Conservation (phyloP, 2,888 invertebrate species). For the Panorpa germanica region DNA sequence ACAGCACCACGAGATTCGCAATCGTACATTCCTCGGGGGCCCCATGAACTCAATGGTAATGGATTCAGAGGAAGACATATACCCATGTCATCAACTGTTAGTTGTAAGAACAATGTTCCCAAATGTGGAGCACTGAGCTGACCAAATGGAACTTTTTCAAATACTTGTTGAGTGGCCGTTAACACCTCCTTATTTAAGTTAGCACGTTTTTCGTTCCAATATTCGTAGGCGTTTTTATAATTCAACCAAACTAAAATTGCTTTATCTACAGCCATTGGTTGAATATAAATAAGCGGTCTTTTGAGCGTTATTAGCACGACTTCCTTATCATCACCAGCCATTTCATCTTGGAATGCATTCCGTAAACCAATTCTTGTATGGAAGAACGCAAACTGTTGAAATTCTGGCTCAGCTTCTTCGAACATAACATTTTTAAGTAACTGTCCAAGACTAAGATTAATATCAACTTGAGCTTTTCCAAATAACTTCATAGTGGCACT, state of each 20-base stretch:
- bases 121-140: conserved; percentile 64
- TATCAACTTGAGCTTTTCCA: conserved; percentile 74
- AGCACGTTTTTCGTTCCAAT: conserved; percentile 93
- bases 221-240: conserved; percentile 98
- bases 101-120: conserved; percentile 79
- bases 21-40: conserved; percentile 45
- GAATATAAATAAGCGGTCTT: conserved; percentile 87
- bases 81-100: conserved; percentile 93
- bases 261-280: conserved; percentile 94
- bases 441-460: conserved; percentile 91
- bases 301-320: conserved; percentile 80
- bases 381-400: conserved; percentile 95
- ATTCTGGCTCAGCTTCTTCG: conserved; percentile 94
- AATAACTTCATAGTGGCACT: conserved; percentile 47
- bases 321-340: conserved; percentile 71
- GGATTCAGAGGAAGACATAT: conserved; percentile 85
- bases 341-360: conserved; percentile 79
- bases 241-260: conserved; percentile 97
- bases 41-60: conserved; percentile 49
- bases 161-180: conserved; percentile 50
- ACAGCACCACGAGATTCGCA: conserved; percentile 75
- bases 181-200: conserved; percentile 78
- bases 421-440: conserved; percentile 83
- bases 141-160: conserved; percentile 60
- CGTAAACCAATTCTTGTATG: conserved; percentile 80